Conservation (phyloP, 2,797 vertebrate genomes). For the Phataginus tricuspis region DNA sequence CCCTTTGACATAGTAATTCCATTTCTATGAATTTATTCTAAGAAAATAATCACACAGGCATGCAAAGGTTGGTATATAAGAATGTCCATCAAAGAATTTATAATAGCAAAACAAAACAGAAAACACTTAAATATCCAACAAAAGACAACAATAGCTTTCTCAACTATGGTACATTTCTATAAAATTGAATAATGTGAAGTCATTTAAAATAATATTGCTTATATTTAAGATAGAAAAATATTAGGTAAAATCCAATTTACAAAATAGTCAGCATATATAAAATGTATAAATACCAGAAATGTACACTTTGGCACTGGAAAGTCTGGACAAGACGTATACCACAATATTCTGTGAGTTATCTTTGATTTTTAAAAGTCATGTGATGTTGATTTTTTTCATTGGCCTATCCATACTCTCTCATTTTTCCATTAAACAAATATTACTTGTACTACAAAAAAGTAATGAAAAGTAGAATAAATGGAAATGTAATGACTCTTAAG, state of each 20-base stretch:
- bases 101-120: constrained; percentile 19
- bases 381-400: background rate
- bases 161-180: background rate
- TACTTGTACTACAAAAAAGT: background rate
- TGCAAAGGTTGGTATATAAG: background rate
- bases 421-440: background rate
- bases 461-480: background rate
- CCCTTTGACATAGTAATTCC: background rate
- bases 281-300: background rate
- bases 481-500: background rate
- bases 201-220: background rate
- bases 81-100: background rate
- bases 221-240: background rate
- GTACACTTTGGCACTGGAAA: background rate
- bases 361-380: background rate
- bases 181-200: background rate
- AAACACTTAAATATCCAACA: background rate
- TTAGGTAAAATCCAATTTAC: background rate
- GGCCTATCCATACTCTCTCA: background rate
- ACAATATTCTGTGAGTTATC: background rate
- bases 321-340: background rate
- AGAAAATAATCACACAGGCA: background rate
- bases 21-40: background rate
- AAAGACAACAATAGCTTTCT: background rate
- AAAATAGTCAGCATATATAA: background rate